Conservation (phyloP, 2,113 vertebrate genomes). For the Theropithecus gelada region DNA sequence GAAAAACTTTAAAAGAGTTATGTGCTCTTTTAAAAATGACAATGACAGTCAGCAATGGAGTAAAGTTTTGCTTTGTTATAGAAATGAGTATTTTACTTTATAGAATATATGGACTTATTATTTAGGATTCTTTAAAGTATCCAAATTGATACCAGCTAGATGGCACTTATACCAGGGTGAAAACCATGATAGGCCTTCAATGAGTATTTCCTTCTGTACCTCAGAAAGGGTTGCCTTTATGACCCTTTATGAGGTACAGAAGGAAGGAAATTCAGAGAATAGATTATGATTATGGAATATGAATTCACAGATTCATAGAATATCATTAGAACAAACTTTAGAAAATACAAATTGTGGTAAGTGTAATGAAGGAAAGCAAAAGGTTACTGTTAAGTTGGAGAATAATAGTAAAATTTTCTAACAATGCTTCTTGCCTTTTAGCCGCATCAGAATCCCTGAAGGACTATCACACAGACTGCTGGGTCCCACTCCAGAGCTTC, state of each 20-base stretch:
- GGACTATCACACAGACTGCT: neutral
- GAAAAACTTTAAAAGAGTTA: neutral
- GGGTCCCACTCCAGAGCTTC: neutral
- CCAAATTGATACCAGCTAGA: neutral
- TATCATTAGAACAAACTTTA: constrained; percentile 13
- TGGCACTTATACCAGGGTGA: neutral
- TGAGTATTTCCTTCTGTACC: neutral
- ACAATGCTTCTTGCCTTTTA: constrained; percentile 1
- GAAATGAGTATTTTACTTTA: constrained; percentile 7
- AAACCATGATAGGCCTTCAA: neutral
- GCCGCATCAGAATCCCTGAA: neutral
- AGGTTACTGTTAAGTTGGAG: neutral
- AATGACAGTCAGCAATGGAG: neutral
- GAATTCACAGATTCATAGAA: neutral
- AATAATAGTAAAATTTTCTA: neutral
- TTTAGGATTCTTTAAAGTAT: constrained; percentile 11
- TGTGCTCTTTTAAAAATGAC: neutral
- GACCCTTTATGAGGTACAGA: too few species aligned
- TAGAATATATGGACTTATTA: constrained; percentile 2
- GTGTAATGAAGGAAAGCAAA: neutral
- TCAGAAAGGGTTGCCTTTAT: neutral
- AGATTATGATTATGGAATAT: too few species aligned
- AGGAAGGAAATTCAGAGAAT: too few species aligned
- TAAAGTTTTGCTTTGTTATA: neutral
- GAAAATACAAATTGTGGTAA: constrained; percentile 15